Evolutionary conservation across 2,797 vertebrate genomes (phyloP), one percentile per base, ranked within the genome.

Genomic region (Apogon talboti): DNA sequence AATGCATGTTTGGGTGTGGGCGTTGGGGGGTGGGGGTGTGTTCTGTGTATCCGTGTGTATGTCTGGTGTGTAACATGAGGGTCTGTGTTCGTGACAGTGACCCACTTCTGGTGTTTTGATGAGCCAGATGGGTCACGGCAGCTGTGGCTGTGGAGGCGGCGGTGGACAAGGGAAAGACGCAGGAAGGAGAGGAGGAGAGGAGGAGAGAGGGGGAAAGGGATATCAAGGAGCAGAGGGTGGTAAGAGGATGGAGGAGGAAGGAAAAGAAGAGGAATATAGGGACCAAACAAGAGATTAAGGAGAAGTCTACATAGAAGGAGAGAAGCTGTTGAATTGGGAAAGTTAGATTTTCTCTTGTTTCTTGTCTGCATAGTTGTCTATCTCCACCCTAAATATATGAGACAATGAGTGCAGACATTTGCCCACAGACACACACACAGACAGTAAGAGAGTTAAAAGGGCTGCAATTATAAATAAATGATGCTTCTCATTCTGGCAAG

Each of bases 41-140:
- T 42, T 19, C 15, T 48, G 53, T 47, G 54, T 65, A 33, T 66
- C 40, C 45, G 18, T 52, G 50, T 49, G 35, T 59, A 54, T 40
- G 41, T 56, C 28, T 47, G 50, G 47, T 54, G 55, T 53, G 56
- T 45, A 68, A 74, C 62, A 74, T 66, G 67, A 76, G 79, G 68
- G 81, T 85, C 74, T 28, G 47, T 76, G 76, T 79, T 74, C 75
- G 72, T 90, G 89, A 89, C 92, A 88, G 83, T 90, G 91, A 93
- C 90, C 92, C 87, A 92, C 75, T 92, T 93, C 84, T 90, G 76
- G 79, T 87, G 86, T 91, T 92, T 89, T 90, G 80, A 89, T 86
- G 81, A 89, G 82, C 79, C 88, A 87, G 85, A 88, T 88, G 88
- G 87, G 79, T 87, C 85, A 90, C 42, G 78, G 80, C 84, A 89